Base-by-base conservation (phyloP, 1,140 invertebrate genomes). In the Apocrypta bakeri region DNA sequence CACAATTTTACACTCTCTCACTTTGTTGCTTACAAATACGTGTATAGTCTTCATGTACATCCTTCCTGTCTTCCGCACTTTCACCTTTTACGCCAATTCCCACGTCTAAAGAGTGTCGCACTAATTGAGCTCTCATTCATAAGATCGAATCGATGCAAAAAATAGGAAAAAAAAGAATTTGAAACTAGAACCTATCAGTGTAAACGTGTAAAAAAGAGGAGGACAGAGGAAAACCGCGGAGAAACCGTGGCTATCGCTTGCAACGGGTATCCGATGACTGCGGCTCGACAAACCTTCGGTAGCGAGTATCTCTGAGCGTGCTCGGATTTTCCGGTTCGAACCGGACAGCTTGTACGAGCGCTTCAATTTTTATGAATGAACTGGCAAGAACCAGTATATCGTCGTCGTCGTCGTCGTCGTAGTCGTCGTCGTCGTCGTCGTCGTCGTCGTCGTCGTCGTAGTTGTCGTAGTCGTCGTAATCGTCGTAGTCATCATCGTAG, bases 231-330 rank as follows among this genome's bases (percentile, higher is more conserved):
- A 33, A 71, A 37, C 25, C 29, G 66, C 66, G 66, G 81, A 24
- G 56, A 61, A 71, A n/a, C 48, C 56, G 11, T 76, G 66, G 11
- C 79, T 84, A 85, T 85, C 86, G 27, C 66, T 8, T 8, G 31
- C 25, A 80, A 73, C 14, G 79, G 69, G 31, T 80, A 73, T 80
- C 79, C 69, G 69, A 42, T 80, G 79, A 80, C 69, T 80, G 79
- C 17, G 24, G 24, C 48, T 21, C 21, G 2, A 14, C 12, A 64
- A 25, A 40, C 69, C 79, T 80, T 80, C 79, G 79, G 8, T 3
- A 27, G 31, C 69, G 79, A 72, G 24, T 64, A 71, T 12, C 78
- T 14, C 63, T 14, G 11, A 21, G 31, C 24, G 8, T 21, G 63
- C 27, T 40, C 1, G n/a, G 29, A 14, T 73, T 80, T 80, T 80